Conservation (phyloP, 2,888 invertebrate genomes). For the Drosophila fulvimacula region DNA sequence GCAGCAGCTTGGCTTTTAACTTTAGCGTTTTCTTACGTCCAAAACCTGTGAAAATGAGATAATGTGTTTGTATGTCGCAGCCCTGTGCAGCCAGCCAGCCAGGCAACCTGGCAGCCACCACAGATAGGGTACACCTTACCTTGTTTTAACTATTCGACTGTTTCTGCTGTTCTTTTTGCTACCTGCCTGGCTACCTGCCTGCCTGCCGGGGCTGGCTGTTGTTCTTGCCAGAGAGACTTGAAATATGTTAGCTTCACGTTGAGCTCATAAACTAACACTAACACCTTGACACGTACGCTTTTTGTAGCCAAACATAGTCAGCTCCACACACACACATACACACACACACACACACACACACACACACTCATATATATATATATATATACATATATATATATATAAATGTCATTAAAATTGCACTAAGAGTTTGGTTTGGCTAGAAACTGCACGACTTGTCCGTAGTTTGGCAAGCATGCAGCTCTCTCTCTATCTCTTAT, state of each 20-base stretch:
- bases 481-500: slow-evolving; percentile 29
- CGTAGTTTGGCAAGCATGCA: slow-evolving; percentile 55
- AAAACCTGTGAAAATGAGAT: slow-evolving; percentile 78
- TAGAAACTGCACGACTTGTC: slow-evolving; percentile 43
- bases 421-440: slow-evolving; percentile 74
- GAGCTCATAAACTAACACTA: slow-evolving; percentile 82
- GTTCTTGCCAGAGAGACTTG: slow-evolving; percentile 72
- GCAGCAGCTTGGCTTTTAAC: slow-evolving; percentile 67
- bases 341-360: slow-evolving; percentile 12
- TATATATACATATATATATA: slow-evolving; percentile 21
- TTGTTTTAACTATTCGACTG: slow-evolving; percentile 16
- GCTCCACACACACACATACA: neutral
- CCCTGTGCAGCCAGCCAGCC: neutral
- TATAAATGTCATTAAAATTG: slow-evolving; percentile 78
- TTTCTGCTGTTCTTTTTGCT: slow-evolving; percentile 20
- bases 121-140: neutral
- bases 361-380: slow-evolving; percentile 15
- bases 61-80: slow-evolving; percentile 77
- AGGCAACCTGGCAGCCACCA: neutral
- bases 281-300: slow-evolving; percentile 80
- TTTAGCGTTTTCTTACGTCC: slow-evolving; percentile 66
- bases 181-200: slow-evolving; percentile 23
- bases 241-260: slow-evolving; percentile 81
- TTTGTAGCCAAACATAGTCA: slow-evolving; percentile 56
- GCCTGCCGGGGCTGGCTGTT: slow-evolving; percentile 53